phyloP scores from a whole-genome alignment of 2,113 vertebrate species.

The Strix uralensis region DNA sequence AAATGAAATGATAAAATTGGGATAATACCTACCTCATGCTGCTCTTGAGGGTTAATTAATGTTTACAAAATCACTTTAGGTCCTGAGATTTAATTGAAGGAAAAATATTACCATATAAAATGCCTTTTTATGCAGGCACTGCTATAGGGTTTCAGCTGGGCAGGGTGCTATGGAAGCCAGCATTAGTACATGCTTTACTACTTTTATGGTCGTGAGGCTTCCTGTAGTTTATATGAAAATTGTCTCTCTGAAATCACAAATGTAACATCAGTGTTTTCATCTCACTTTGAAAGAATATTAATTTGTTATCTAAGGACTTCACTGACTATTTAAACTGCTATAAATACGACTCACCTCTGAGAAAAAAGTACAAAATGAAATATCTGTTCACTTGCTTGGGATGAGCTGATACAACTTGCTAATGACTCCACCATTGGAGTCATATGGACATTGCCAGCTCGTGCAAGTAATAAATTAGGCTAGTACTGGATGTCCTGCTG shows the following conservation, averaged over 20 bases:
- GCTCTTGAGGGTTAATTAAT: constrained; percentile 58
- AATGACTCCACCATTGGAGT: background rate
- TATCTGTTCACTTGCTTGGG: background rate
- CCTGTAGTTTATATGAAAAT: constrained; percentile 23
- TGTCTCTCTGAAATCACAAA: constrained; percentile 50
- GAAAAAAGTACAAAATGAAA: background rate
- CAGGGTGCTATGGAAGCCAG: constrained; percentile 27
- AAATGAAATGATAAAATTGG: constrained; percentile 38
- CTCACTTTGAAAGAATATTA: constrained; percentile 30
- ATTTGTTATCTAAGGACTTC: constrained; percentile 42
- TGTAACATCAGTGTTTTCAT: constrained; percentile 43
- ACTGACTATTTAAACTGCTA: background rate
- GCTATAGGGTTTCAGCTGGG: constrained; percentile 39
- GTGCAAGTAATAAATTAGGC: background rate
- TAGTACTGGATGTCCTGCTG: background rate
- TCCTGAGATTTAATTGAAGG: constrained; percentile 47
- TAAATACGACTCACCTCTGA: constrained; percentile 8
- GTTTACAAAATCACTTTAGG: constrained; percentile 63
- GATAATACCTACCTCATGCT: constrained; percentile 41
- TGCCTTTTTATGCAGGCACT: background rate
- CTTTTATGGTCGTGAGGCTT: constrained; percentile 25
- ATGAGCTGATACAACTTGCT: background rate
- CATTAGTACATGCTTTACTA: constrained; percentile 3
- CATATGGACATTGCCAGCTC: background rate
- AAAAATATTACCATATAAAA: constrained; percentile 59